phyloP scores from a whole-genome alignment of 2,113 vertebrate species.

The Lycaon pictus region DNA sequence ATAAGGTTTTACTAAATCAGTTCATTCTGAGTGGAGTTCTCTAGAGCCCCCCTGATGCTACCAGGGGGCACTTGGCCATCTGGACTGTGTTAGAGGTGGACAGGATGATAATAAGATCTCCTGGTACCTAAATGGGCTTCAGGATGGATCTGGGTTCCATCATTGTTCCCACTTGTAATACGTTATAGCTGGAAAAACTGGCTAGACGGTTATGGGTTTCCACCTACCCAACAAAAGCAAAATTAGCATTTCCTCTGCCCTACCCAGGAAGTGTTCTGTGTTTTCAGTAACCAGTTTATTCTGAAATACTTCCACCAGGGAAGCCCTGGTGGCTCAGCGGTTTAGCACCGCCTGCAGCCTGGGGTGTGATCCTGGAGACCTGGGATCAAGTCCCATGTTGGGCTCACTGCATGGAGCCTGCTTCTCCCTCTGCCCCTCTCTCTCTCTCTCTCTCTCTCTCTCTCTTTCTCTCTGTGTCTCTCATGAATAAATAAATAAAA shows the following conservation, averaged over 20 bases:
- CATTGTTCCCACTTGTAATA: background rate
- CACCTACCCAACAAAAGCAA: background rate
- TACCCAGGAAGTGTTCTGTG: background rate
- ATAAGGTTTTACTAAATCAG: constrained; percentile 52
- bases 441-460: too few relatives aligned
- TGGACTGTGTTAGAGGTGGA: constrained; percentile 50
- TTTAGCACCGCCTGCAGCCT: too few relatives aligned
- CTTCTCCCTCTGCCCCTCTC: too few relatives aligned
- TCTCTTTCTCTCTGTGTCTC: too few relatives aligned
- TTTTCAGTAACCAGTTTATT: background rate
- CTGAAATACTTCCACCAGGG: background rate
- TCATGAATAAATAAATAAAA: too few relatives aligned
- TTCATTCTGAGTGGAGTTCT: background rate
- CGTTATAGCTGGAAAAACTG: background rate
- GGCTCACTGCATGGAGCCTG: too few relatives aligned
- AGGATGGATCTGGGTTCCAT: constrained; percentile 29
- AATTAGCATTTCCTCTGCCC: background rate
- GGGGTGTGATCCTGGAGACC: too few relatives aligned
- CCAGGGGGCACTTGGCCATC: background rate
- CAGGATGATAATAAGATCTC: background rate
- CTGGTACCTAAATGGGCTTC: background rate
- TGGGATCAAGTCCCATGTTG: too few relatives aligned
- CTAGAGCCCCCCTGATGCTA: background rate
- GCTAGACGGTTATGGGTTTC: background rate
- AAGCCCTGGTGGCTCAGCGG: too few relatives aligned